These are phyloP conservation scores for Pseudolycoriella hygida DNA, from an alignment of 2,888 invertebrate species.

Conservation along the genomic window DNA sequence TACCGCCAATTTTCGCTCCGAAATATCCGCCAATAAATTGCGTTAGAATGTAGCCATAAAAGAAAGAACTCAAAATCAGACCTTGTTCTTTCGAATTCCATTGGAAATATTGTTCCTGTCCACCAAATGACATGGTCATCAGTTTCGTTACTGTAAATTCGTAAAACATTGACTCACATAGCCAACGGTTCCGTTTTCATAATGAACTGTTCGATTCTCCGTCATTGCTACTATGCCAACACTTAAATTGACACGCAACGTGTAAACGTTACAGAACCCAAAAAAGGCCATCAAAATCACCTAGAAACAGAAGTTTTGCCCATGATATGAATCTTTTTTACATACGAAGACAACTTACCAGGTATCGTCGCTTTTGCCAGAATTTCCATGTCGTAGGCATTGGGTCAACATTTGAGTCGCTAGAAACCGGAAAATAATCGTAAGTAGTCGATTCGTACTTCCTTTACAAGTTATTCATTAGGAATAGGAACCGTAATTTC, in stretches of 20 bases:
- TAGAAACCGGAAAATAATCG: not conserved
- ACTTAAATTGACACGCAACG: constrained; percentile 71
- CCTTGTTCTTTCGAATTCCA: constrained; percentile 68
- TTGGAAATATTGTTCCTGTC: constrained; percentile 51
- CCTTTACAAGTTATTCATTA: no score
- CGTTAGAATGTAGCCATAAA: constrained; percentile 75
- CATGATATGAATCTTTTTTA: no score
- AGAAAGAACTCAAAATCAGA: constrained; percentile 67
- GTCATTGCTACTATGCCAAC: constrained; percentile 94
- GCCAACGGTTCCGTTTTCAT: not conserved
- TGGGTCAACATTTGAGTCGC: not conserved
- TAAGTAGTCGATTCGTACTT: no score
- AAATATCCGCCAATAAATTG: constrained; percentile 73
- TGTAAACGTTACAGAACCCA: constrained; percentile 71
- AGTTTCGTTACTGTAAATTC: no score
- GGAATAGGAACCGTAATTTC: no score
- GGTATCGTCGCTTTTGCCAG: constrained; percentile 54
- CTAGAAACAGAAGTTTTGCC: no score
- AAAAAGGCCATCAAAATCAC: constrained; percentile 47
- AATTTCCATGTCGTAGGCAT: constrained; percentile 38
- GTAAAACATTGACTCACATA: not conserved
- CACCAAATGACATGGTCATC: not conserved
- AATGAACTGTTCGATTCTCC: constrained; percentile 28
- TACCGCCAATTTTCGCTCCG: constrained; percentile 65
- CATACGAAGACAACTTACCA: no score